These are phyloP conservation scores for Kryptopterus vitreolus DNA, from an alignment of 2,797 vertebrate species.

Conservation along the genomic window DNA sequence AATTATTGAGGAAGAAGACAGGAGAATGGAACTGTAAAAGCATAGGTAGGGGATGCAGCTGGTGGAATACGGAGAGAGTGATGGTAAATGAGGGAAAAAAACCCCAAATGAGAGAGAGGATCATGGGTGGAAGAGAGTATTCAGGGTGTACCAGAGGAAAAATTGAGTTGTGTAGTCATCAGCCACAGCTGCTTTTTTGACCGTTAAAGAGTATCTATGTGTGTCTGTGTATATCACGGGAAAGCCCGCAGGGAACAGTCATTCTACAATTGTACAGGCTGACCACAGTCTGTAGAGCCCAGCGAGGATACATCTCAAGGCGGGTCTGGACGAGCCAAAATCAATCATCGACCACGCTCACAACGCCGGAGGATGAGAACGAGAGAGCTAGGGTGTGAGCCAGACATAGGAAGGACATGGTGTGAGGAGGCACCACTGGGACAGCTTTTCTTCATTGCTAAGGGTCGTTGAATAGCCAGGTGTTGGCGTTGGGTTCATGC, in stretches of 20 bases:
- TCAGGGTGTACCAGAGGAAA: constrained; percentile 32
- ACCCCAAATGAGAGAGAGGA: constrained; percentile 29
- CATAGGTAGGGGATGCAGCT: constrained; percentile 42
- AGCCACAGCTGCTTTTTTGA: constrained; percentile 58
- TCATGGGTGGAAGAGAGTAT: constrained; percentile 42
- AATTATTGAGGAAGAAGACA: constrained; percentile 7
- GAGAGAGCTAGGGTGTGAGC: constrained; percentile 7
- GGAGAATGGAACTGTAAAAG: constrained; percentile 44
- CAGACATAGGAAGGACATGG: constrained; percentile 24
- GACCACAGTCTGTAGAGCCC: constrained; percentile 44
- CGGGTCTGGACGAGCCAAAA: constrained; percentile 51
- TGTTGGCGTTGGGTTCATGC: constrained; percentile 34
- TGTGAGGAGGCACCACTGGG: constrained; percentile 19
- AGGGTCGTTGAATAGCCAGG: constrained; percentile 44
- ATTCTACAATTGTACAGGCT: constrained; percentile 40
- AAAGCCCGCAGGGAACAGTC: constrained; percentile 39
- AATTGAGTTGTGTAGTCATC: constrained; percentile 59
- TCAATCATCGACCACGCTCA: constrained; percentile 37
- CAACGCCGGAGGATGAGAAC: constrained; percentile 7
- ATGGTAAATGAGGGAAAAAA: constrained; percentile 40
- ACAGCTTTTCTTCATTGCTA: constrained; percentile 43
- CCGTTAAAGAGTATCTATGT: constrained; percentile 23
- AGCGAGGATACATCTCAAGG: constrained; percentile 51
- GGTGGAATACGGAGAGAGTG: constrained; percentile 51
- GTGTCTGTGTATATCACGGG: constrained; percentile 35